phyloP scores from a whole-genome alignment of 2,888 invertebrate species.

The Timandra comae region DNA sequence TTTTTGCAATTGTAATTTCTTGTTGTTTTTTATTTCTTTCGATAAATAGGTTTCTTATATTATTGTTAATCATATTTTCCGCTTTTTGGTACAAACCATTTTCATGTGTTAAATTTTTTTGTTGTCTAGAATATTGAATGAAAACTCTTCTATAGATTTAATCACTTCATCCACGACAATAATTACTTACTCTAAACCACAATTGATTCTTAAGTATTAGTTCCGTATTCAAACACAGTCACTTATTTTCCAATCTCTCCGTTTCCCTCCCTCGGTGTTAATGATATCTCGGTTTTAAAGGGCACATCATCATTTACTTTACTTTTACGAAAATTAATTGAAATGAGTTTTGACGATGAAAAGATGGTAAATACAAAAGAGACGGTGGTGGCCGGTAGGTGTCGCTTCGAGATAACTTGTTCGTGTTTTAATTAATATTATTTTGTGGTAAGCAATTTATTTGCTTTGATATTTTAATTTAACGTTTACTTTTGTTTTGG shows the following conservation, averaged over 20 bases:
- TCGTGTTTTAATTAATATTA: constrained; percentile 70
- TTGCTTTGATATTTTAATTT: constrained; percentile 54
- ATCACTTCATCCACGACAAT: too few species aligned
- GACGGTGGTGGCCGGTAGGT: constrained; percentile 67
- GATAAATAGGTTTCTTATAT: too few species aligned
- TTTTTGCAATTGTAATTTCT: constrained; percentile 6
- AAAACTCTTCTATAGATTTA: too few species aligned
- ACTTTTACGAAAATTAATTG: constrained; percentile 75
- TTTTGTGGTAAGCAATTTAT: constrained; percentile 66
- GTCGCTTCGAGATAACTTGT: constrained; percentile 72
- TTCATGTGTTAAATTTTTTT: too few species aligned
- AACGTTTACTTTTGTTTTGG: constrained; percentile 1
- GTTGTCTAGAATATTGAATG: too few species aligned
- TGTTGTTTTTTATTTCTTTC: constrained; percentile 15
- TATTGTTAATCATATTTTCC: too few species aligned
- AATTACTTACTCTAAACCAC: too few species aligned
- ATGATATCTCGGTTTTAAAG: constrained; percentile 74
- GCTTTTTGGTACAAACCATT: too few species aligned
- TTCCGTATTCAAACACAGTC: too few species aligned
- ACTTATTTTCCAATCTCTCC: too few species aligned
- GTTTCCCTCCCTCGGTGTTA: constrained; percentile 47
- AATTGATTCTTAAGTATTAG: too few species aligned
- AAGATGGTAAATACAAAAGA: constrained; percentile 69
- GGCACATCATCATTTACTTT: constrained; percentile 75
- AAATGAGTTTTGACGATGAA: constrained; percentile 76